phyloP scores from a whole-genome alignment of 2,113 vertebrate species.

The Accipiter virgatus region DNA sequence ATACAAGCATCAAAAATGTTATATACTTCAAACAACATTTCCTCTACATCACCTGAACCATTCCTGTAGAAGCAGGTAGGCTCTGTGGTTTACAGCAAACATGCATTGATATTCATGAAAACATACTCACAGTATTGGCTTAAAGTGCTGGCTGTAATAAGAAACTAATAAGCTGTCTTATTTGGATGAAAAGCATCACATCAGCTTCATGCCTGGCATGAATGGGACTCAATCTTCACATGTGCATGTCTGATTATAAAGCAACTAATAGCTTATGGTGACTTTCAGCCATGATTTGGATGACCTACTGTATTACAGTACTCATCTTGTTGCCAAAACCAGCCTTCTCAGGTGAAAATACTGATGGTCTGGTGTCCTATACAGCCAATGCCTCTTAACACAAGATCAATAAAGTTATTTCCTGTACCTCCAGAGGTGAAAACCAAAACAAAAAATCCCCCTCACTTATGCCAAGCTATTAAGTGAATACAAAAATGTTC shows the following conservation, averaged over 20 bases:
- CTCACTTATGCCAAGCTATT: background rate
- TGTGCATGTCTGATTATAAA: fast-evolving
- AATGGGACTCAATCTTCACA: background rate
- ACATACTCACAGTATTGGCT: background rate
- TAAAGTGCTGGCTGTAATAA: background rate
- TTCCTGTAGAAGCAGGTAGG: background rate
- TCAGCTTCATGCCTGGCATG: background rate
- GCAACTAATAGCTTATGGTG: background rate
- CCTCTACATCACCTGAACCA: fast-evolving
- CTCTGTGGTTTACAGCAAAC: background rate
- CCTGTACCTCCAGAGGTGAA: background rate
- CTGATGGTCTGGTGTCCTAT: background rate
- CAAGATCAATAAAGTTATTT: background rate
- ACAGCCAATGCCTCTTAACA: background rate
- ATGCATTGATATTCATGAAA: fast-evolving
- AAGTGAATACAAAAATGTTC: background rate
- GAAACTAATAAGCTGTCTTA: background rate
- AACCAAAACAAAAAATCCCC: background rate
- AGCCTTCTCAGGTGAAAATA: background rate
- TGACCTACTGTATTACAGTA: background rate
- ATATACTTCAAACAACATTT: background rate
- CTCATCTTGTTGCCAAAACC: background rate
- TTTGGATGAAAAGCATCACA: background rate
- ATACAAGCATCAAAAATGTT: background rate
- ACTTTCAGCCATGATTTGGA: background rate